Base-by-base conservation (phyloP, 2,113 vertebrate genomes). In the Lepus timidus region DNA sequence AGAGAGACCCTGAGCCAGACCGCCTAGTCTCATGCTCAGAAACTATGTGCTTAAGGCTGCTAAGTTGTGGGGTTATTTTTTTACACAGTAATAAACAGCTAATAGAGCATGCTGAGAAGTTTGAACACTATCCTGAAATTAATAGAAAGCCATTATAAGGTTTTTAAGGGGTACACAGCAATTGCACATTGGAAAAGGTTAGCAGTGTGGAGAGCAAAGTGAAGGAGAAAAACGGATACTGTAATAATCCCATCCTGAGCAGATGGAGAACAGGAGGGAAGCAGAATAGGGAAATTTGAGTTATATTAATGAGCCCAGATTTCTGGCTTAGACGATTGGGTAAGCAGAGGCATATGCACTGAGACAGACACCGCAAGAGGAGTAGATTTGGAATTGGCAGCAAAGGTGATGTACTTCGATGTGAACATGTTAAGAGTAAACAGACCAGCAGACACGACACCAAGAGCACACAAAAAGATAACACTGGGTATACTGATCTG, bases 41-140 rank as follows among this genome's bases (percentile, higher is more conserved):
- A 81, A 79, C 79, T n/a, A 44, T 52, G 9, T 73, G 65, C n/a
- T 92, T 84, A 79, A 94, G 87, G n/a, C 68, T 27, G 25, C 49
- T 49, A 93, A 73, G 4, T 73, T 13, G 73, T 52, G 23, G 36
- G 27, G 39, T 76, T 90, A 71, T 65, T 90, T 88, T 44, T 31
- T 64, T 95, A 71, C 78, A 27, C 71, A 91, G 65, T 51, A 83
- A 44, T 51, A 83, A 27, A 65, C 83, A 89, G 81, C 79, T 88
- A 88, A 93, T 71, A 84, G 14, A 84, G 64, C 71, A 86, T 23
- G 33, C 71, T 51, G 64, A 65, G 91, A 92, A 62, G 27, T 93
- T 86, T 93, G 61, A 92, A 88, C 33, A 70, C 80, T 89, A 92
- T 86, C 76, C 67, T 55, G n/a, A 87, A 90, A 89, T n/a, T 92